Evolutionary conservation across 2,113 vertebrate genomes (phyloP).

Genomic region (Lanius collurio): DNA sequence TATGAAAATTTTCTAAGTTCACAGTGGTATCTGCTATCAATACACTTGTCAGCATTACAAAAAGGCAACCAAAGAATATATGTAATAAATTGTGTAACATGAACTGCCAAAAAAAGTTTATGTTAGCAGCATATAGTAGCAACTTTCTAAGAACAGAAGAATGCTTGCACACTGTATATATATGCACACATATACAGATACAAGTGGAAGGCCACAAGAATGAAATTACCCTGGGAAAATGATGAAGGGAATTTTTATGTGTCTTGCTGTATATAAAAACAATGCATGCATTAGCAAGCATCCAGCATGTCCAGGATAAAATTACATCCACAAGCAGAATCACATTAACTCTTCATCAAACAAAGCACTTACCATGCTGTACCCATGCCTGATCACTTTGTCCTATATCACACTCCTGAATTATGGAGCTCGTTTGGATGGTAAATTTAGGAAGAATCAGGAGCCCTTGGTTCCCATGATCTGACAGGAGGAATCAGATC

Average conservation of each 20-base stretch:
- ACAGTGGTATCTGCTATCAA: conserved; percentile 53
- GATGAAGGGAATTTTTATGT: neutral
- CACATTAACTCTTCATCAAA: neutral
- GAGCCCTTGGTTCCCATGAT: neutral
- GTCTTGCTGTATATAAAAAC: neutral
- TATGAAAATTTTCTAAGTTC: conserved; percentile 39
- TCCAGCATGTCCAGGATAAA: neutral
- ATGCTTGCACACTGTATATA: neutral
- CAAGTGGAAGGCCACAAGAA: conserved; percentile 9
- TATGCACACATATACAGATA: conserved; percentile 24
- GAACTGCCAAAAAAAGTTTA: conserved; percentile 50
- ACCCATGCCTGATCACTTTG: neutral
- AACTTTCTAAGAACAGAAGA: conserved; percentile 36
- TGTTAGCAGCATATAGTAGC: conserved; percentile 52
- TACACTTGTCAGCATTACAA: conserved; percentile 37
- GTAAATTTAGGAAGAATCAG: neutral
- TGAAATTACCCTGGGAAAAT: neutral
- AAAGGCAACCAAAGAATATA: conserved; percentile 35
- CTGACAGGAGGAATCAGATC: neutral
- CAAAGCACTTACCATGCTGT: neutral
- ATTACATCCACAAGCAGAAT: neutral
- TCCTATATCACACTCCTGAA: neutral
- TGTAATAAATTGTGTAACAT: conserved; percentile 18
- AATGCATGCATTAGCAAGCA: neutral
- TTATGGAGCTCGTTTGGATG: neutral